Base-by-base conservation (phyloP, 2,113 vertebrate species). In the Collichthys lucidus region DNA sequence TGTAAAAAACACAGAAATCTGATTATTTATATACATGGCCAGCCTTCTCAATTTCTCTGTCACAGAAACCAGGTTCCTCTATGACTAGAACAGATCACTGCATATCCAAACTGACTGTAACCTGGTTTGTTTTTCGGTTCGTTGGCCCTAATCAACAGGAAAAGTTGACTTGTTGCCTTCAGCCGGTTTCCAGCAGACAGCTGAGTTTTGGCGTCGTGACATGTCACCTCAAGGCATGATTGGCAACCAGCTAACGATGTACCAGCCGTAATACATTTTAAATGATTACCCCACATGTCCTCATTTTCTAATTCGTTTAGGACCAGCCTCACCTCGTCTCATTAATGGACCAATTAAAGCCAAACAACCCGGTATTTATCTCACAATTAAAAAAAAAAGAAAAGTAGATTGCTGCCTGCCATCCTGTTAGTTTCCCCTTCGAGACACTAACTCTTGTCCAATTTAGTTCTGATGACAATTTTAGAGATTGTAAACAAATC, bases 401-500 rank as follows among this genome's bases (percentile, higher is more conserved):
- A 66, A 55, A 72, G 47, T 14, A 2, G 17, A n/a, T 20, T 68
- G 61, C 16, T 20, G 29, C 47, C 53, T 20, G 17, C 31, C 15
- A 55, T 14, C 14, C 5, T 29, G n/a, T 55, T 35, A 3, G 7
- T 56, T 72, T 19, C 8, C 19, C 20, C 60, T 40, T 29, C 0
- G 11, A 59, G 44, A 73, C n/a, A 5, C 22, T 6, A 60, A 75
- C 49, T 70, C 49, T 11, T 53, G n/a, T 66, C 40, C 68, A 80
- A 66, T 78, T 75, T 74, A 10, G 12, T 62, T 72, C 44, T 83
- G 53, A 88, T 86, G 78, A 80, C 65, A 77, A 59, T 87, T 88
- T 81, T 68, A n/a, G 47, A 75, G 78, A 70, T 61, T 16, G 63
- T 76, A 89, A 91, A 90, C 84, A 89, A 90, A 92, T 88, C 85